Percentiles rank a stretch among this genome's conserved stretches.
Conservation (phyloP, 1,140 invertebrate species). For the Mylabris phalerata region DNA sequence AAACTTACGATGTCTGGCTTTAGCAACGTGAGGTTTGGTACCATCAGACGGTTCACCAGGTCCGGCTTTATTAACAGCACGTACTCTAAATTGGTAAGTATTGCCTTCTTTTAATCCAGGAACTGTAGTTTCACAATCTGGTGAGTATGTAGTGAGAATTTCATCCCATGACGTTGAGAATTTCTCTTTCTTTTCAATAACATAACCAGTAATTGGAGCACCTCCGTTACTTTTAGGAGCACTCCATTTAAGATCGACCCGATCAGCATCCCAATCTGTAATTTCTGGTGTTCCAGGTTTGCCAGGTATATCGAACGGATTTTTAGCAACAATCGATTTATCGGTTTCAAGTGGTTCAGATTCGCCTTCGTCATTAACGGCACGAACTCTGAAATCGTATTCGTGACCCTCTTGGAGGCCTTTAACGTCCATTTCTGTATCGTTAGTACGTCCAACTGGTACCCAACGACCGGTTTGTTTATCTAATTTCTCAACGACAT, state of each 20-base stretch:
- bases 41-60: conserved; percentile 83
- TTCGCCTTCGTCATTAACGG: conserved; percentile 97
- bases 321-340: conserved; percentile 78
- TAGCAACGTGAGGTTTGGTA: conserved; percentile 80
- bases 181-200: conserved; percentile 96
- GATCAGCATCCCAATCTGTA: conserved; percentile 89
- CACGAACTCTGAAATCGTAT: conserved; percentile 95
- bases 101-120: conserved; percentile 85
- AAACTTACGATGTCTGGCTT: conserved; percentile 79
- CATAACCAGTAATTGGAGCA: conserved; percentile 89
- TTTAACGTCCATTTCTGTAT: conserved; percentile 85
- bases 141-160: conserved; percentile 67
- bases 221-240: conserved; percentile 85
- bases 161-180: conserved; percentile 83
- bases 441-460: conserved; percentile 78
- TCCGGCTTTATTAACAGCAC: conserved; percentile 91
- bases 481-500: conserved; percentile 96
- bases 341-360: conserved; percentile 91
- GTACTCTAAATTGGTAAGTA: conserved; percentile 87
- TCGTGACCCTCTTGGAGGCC: conserved; percentile 89
- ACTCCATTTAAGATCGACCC: conserved; percentile 90
- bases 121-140: conserved; percentile 73
- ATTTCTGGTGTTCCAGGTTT: conserved; percentile 85
- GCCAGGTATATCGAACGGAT: conserved; percentile 85
- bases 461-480: conserved; percentile 88